These are phyloP conservation scores for Indri indri DNA, from an alignment of 2,113 vertebrate genomes.

Conservation along the genomic window DNA sequence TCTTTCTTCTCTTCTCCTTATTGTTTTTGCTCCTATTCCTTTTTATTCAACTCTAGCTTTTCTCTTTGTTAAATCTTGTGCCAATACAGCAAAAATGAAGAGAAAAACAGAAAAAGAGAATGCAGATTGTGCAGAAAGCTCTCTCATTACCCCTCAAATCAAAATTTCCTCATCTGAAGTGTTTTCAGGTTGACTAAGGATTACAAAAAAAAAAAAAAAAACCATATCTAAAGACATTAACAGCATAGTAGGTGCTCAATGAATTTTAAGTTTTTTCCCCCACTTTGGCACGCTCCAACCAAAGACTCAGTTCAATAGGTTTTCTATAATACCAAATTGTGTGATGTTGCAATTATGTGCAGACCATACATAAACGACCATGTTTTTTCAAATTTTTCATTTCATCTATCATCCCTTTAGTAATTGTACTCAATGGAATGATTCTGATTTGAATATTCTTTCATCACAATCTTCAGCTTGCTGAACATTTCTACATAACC, in stretches of 20 bases:
- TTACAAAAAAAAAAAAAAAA: neutral
- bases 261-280: neutral
- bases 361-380: neutral
- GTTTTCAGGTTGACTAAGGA: neutral
- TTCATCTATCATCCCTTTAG: neutral
- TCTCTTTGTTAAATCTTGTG: constrained; percentile 4
- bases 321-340: neutral
- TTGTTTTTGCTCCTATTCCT: neutral
- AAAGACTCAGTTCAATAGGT: neutral
- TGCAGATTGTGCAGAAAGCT: neutral
- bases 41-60: neutral
- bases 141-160: neutral
- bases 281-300: neutral
- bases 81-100: neutral
- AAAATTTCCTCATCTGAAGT: neutral
- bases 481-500: neutral
- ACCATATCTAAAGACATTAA: neutral
- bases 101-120: neutral
- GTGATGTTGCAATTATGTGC: neutral
- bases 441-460: constrained; percentile 14
- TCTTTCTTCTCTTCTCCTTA: neutral
- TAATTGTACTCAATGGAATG: neutral
- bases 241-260: neutral
- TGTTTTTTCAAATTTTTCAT: neutral
- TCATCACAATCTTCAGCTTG: neutral